Evolutionary conservation across 2,888 invertebrate genomes (phyloP), one percentile per base, ranked within the genome.

Genomic region (Lysandra bellargus): DNA sequence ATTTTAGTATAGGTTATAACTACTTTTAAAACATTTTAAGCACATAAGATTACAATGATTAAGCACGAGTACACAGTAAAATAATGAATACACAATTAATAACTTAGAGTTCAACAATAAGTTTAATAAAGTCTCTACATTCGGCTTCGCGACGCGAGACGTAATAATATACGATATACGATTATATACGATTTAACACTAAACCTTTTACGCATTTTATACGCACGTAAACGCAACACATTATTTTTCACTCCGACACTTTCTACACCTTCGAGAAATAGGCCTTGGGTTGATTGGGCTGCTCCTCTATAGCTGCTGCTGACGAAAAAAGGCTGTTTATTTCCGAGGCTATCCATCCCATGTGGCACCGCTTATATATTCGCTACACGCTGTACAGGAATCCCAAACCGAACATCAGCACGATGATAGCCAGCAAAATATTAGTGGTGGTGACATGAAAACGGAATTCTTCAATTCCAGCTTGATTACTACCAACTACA

Each of bases 301-400:
- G 57, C 57, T 57, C 57, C 57, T 57, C 57, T 57, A 57, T 57
- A 57, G 57, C 17, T 57, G 57, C 57, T 57, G 57, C 57, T 57
- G 57, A 14, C 14, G 57, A 17, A 57, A 57, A 57, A 57, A 57
- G 57, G 17, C 78, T 78, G 64, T 40, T 78, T 30, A 78, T 40
- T 40, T 64, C 78, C 23, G 61, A 23, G 12, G 61, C 44, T 1
- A 78, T 78, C 64, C 64, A 78, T 64, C 61, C 40, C 61, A 44
- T 33, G 40, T 78, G 64, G 61, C 64, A 78, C 5, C 61, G n/a
- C 30, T 40, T 40, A 12, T 78, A 78, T 40, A 78, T 78, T 9
- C 64, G 64, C 12, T 23, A 78, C 9, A 5, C 30, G 44, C 44
- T 44, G 44, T 44, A 44, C 44, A 44, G 9, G 44, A 44, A 44